Conservation (phyloP, 2,113 vertebrate genomes). For the Bostrychus sinensis region DNA sequence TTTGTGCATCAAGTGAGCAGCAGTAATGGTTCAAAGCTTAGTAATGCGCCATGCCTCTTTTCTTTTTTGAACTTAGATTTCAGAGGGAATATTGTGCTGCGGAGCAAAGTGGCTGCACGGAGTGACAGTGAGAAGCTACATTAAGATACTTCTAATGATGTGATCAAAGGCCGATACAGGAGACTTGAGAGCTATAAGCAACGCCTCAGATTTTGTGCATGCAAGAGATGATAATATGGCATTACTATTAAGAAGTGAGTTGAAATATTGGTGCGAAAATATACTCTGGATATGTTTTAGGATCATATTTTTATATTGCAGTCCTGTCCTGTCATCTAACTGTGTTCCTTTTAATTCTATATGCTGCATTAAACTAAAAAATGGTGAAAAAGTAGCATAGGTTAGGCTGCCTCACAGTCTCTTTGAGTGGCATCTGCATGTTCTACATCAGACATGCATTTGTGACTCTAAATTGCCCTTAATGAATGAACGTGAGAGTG, state of each 20-base stretch:
- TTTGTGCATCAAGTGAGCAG: slow-evolving; percentile 20
- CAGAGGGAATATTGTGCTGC: slow-evolving; percentile 61
- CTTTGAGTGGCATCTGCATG: too few relatives aligned
- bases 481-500: too few relatives aligned
- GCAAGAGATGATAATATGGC: slow-evolving; percentile 1
- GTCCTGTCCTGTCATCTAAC: too few relatives aligned
- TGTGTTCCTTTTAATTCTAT: too few relatives aligned
- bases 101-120: slow-evolving; percentile 46
- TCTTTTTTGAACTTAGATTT: slow-evolving; percentile 71
- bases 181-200: slow-evolving; percentile 27
- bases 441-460: too few relatives aligned
- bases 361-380: too few relatives aligned
- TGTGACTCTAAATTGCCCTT: too few relatives aligned
- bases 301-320: slow-evolving; percentile 3
- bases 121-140: slow-evolving; percentile 41
- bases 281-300: neutral
- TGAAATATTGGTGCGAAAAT: slow-evolving; percentile 23
- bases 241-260: slow-evolving; percentile 12
- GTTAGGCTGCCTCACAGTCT: too few relatives aligned
- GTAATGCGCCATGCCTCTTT: slow-evolving; percentile 47
- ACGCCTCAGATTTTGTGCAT: slow-evolving; percentile 21
- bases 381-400: too few relatives aligned
- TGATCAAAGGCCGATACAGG: slow-evolving; percentile 48
- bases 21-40: slow-evolving; percentile 62
- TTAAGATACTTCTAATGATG: slow-evolving; percentile 63